These are phyloP conservation scores for Melitaea athalia DNA, from an alignment of 2,888 invertebrate genomes.

Conservation along the genomic window DNA sequence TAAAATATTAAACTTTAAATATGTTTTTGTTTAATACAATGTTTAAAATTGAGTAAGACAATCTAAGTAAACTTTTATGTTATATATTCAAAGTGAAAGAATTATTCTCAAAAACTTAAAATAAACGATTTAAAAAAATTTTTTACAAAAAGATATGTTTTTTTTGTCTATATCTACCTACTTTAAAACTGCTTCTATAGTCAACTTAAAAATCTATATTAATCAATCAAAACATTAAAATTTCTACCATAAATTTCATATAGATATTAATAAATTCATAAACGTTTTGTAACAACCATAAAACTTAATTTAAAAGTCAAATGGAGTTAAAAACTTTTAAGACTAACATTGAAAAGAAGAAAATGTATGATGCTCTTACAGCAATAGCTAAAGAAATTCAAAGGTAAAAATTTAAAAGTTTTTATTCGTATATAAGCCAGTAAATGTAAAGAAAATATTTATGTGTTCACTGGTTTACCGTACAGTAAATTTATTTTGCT, in stretches of 20 bases:
- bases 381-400: slow-evolving; percentile 61
- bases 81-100: too few species aligned
- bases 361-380: slow-evolving; percentile 53
- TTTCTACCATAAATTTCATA: neutral
- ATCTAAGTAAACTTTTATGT: too few species aligned
- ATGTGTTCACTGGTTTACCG: neutral
- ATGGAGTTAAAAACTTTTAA: slow-evolving; percentile 3
- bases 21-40: too few species aligned
- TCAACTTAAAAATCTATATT: neutral
- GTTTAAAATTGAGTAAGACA: too few species aligned
- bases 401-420: slow-evolving; percentile 45
- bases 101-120: too few species aligned
- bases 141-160: too few species aligned
- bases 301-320: neutral
- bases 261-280: neutral
- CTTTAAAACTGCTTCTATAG: neutral
- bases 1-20: too few species aligned
- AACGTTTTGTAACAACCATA: neutral
- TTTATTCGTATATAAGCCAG: slow-evolving; percentile 4
- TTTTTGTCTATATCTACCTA: too few species aligned
- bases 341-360: slow-evolving; percentile 34
- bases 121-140: too few species aligned
- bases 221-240: neutral
- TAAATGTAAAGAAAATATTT: slow-evolving; percentile 6
- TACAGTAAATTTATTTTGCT: neutral